Evolutionary conservation across 2,888 invertebrate species (phyloP).

Genomic region (Folsomia manolachei): DNA sequence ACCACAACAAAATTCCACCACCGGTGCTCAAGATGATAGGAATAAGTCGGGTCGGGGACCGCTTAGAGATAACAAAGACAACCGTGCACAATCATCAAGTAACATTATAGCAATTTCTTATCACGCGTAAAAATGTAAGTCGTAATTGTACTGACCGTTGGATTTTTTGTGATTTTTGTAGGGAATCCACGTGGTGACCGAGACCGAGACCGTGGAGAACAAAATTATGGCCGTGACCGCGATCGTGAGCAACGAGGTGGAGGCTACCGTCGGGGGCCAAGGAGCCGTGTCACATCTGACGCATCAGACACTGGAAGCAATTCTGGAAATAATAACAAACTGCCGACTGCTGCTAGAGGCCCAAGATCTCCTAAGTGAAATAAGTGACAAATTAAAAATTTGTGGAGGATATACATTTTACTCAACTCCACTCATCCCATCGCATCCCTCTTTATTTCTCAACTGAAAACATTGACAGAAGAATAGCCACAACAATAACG

Average conservation of each 20-base stretch:
- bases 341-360: conserved; percentile 26
- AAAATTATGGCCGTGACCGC: conserved; percentile 24
- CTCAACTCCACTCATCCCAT: neutral
- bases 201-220: conserved; percentile 29
- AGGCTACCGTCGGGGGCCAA: conserved; percentile 28
- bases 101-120: too few species aligned
- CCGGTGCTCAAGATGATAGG: conserved; percentile 33
- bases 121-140: too few species aligned
- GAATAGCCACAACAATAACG: too few species aligned
- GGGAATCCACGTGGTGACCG: conserved; percentile 39
- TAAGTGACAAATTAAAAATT: conserved; percentile 23
- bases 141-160: too few species aligned
- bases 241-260: conserved; percentile 24
- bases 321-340: conserved; percentile 17
- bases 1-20: conserved; percentile 7
- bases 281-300: conserved; percentile 41
- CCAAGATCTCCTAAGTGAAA: conserved; percentile 39
- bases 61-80: conserved; percentile 48
- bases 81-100: conserved; percentile 43
- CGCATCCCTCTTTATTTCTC: neutral
- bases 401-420: too few species aligned
- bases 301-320: conserved; percentile 36
- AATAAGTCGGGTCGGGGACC: conserved; percentile 33
- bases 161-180: conserved; percentile 15
- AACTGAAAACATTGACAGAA: too few species aligned